Percentiles rank a stretch among this genome's conserved stretches.
These are phyloP conservation scores for Strix aluco DNA, from an alignment of 2,113 vertebrate genomes.

Conservation along the genomic window DNA sequence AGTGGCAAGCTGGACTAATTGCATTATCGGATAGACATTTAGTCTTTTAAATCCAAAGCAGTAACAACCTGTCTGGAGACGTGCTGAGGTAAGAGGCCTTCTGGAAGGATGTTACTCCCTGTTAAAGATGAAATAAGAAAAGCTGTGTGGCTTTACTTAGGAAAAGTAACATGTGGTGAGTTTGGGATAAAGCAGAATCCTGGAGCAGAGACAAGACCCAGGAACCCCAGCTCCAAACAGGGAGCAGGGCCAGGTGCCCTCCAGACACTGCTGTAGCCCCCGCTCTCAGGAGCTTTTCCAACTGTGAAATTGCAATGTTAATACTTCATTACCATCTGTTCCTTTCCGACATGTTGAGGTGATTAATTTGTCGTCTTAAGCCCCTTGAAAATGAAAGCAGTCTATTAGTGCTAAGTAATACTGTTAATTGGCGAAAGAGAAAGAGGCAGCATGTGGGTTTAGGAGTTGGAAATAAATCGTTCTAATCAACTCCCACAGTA, in stretches of 20 bases:
- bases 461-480: background rate
- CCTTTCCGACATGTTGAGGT: slow-evolving; percentile 43
- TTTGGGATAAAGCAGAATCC: background rate
- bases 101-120: background rate
- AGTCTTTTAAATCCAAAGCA: slow-evolving; percentile 60
- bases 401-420: slow-evolving; percentile 50
- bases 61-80: background rate
- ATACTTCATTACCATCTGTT: slow-evolving; percentile 57
- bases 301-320: slow-evolving; percentile 29
- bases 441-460: background rate
- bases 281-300: background rate
- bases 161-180: background rate
- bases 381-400: slow-evolving; percentile 59
- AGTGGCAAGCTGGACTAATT: slow-evolving; percentile 33
- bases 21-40: slow-evolving; percentile 50
- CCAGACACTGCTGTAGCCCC: background rate
- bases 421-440: slow-evolving; percentile 21
- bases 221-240: background rate
- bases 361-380: slow-evolving; percentile 56
- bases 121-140: background rate
- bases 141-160: background rate
- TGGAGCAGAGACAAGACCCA: accelerated
- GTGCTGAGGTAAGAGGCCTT: background rate
- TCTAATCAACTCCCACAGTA: background rate
- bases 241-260: background rate